Evolutionary conservation across 1,140 invertebrate species (phyloP).

Genomic region (Drosophila tani): DNA sequence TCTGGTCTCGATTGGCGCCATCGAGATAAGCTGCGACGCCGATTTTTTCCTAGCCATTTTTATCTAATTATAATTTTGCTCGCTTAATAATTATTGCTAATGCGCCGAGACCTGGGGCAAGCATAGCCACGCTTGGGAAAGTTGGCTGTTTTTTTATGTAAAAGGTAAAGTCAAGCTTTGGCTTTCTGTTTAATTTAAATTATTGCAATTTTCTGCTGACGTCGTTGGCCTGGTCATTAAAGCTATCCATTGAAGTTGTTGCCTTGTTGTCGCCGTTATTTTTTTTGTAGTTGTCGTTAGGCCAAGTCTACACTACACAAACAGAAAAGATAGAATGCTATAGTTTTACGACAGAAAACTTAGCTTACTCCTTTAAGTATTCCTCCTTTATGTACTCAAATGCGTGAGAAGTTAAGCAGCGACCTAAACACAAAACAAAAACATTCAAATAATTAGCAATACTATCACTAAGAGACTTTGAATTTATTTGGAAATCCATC

Average conservation of each 20-base stretch:
- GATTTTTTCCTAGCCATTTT: slow-evolving; percentile 50
- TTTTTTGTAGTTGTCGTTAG: slow-evolving; percentile 16
- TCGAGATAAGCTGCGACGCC: slow-evolving; percentile 25
- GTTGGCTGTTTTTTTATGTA: slow-evolving; percentile 61
- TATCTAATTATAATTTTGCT: slow-evolving; percentile 68
- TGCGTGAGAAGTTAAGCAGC: no score
- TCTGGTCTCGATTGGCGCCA: slow-evolving; percentile 44
- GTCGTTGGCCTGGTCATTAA: slow-evolving; percentile 48
- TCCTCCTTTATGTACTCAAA: no score
- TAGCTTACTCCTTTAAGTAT: neutral
- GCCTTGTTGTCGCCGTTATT: slow-evolving; percentile 25
- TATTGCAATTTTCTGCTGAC: slow-evolving; percentile 64
- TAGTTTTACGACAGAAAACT: neutral
- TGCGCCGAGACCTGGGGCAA: slow-evolving; percentile 14
- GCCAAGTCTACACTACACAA: neutral
- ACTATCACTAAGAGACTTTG: neutral
- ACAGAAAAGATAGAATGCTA: neutral
- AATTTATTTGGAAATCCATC: neutral
- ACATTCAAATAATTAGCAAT: no score
- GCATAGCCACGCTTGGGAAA: slow-evolving; percentile 35
- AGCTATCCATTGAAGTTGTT: slow-evolving; percentile 32
- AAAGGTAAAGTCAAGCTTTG: slow-evolving; percentile 38
- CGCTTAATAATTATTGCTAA: slow-evolving; percentile 59
- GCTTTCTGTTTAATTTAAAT: slow-evolving; percentile 69
- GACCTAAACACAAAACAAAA: no score